Conservation (phyloP, 2,113 vertebrate species). For the Ictalurus furcatus region DNA sequence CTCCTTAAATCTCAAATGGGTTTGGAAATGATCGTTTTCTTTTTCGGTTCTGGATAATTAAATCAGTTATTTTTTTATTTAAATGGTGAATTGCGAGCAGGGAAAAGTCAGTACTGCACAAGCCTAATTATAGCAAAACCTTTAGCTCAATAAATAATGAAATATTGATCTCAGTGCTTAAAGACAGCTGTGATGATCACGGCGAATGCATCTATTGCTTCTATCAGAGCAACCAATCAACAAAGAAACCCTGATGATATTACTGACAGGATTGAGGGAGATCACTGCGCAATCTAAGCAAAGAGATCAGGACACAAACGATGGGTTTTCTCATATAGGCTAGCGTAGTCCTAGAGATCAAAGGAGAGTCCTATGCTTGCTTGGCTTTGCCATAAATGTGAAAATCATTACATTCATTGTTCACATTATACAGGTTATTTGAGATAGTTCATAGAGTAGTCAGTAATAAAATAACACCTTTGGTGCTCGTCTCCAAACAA, state of each 20-base stretch:
- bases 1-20: not conserved
- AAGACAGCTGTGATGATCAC: not conserved
- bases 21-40: not conserved
- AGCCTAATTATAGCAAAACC: conserved; percentile 13
- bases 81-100: not conserved
- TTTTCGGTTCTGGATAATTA: not conserved
- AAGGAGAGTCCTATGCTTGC: conserved; percentile 20
- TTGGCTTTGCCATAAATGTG: conserved; percentile 72
- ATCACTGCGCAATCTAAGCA: conserved; percentile 7
- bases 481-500: conserved; percentile 61
- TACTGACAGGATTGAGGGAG: not conserved
- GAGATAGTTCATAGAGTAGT: conserved; percentile 64
- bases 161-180: conserved; percentile 6
- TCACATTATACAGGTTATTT: conserved; percentile 88
- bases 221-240: not conserved
- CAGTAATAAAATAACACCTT: conserved; percentile 67
- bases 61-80: not conserved
- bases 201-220: not conserved
- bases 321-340: not conserved
- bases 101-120: not conserved
- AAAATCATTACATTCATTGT: conserved; percentile 76
- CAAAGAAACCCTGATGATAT: not conserved
- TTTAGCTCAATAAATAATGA: not conserved
- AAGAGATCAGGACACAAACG: conserved; percentile 37
- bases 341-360: not conserved